A percentile compares a stretch with the other conserved stretches of the same genome.
Evolutionary conservation across 2,797 vertebrate species (phyloP).

Genomic region (Zonotrichia albicollis): DNA sequence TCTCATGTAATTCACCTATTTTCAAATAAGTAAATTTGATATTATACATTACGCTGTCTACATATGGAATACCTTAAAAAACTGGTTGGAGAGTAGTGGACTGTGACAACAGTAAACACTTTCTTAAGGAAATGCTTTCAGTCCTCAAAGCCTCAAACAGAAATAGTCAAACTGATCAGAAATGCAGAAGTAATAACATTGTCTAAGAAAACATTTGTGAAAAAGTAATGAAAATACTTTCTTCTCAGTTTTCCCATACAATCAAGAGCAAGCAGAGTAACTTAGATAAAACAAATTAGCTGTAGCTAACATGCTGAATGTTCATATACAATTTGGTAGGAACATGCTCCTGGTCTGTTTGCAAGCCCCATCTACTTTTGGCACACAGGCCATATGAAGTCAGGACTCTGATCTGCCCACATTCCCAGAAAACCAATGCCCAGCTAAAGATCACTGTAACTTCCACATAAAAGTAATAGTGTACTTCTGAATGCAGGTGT

Average conservation of each 20-base stretch:
- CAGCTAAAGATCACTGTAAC: not conserved
- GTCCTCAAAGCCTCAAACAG: not conserved
- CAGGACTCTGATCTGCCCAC: not conserved
- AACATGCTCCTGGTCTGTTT: not conserved
- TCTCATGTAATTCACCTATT: not conserved
- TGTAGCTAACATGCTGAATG: not conserved
- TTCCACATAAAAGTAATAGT: not conserved
- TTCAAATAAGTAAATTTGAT: not conserved
- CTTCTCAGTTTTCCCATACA: not conserved
- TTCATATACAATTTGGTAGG: not conserved
- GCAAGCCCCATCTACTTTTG: not conserved
- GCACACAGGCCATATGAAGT: not conserved
- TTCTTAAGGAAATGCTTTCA: not conserved
- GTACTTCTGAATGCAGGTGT: not conserved
- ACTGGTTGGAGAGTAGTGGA: not conserved
- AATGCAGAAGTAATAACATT: not conserved
- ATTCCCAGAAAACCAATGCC: not conserved
- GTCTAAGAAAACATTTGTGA: not conserved
- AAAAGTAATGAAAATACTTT: not conserved
- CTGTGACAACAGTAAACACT: not conserved
- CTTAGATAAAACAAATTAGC: not conserved
- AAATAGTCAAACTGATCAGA: not conserved
- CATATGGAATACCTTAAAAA: not conserved
- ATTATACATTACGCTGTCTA: not conserved
- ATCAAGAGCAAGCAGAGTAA: not conserved